Evolutionary conservation across 1,140 invertebrate genomes (phyloP), one percentile per base, ranked within the genome.

Genomic region (Bombus pyrosoma): DNA sequence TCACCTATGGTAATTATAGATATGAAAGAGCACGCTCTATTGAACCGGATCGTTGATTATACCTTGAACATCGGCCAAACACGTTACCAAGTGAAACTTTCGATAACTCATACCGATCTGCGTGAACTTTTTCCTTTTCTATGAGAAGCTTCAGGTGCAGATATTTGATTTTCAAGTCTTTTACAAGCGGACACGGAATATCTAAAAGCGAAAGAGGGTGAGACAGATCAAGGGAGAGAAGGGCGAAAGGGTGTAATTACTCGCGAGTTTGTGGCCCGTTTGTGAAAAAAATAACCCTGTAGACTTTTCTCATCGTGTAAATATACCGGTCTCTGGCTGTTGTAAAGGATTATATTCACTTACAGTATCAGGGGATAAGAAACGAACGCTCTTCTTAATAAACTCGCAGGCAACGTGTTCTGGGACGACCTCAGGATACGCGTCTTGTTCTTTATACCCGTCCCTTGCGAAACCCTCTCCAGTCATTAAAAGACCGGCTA

Each of bases 321-420:
- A 82, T 85, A 66, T 81, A 53, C 34, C 22, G n/a, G 18, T 80
- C 4, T 47, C 15, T 72, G 28, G 59, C 69, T 72, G 62, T 64
- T 74, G 37, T 57, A 68, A 71, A 77, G 41, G 53, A 83, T 89
- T 78, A 76, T 43, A 83, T 89, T 89, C 75, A 74, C 64, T 34
- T 66, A 57, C 66, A 73, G 32, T 68, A 59, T 75, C 43, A 39
- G 10, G 41, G 47, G 72, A 43, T 39, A 74, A 86, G n/a, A 82
- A 85, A 75, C 78, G 59, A 81, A 86, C 47, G 69, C 53, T 75
- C 81, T 80, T 76, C 75, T 87, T 85, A 87, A 81, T 64, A n/a
- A 77, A 62, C 37, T 77, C 71, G 18, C 41, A 9, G 41, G 34
- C 78, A 72, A 80, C 75, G 79, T 86, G 64, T 9, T 86, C 81